Evolutionary conservation across 2,888 invertebrate genomes (phyloP).

Genomic region (Pristionchus mayeri): DNA sequence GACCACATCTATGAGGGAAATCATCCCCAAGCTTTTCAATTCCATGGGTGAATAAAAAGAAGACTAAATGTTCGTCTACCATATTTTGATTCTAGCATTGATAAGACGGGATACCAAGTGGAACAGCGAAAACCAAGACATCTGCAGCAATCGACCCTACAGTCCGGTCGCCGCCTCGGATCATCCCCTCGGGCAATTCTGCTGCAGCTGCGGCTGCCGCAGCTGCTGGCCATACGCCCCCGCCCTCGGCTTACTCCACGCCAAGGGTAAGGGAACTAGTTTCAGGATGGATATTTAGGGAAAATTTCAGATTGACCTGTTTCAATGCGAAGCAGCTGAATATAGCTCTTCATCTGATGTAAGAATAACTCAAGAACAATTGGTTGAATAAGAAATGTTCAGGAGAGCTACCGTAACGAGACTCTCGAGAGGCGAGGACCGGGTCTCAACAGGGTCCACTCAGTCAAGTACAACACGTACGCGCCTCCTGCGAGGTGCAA

Average conservation of each 20-base stretch:
- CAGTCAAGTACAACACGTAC: constrained; percentile 29
- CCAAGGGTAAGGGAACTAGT: constrained; percentile 37
- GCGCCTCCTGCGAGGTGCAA: constrained; percentile 40
- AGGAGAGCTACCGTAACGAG: constrained; percentile 48
- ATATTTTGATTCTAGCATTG: too few relatives aligned
- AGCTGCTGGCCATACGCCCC: background rate
- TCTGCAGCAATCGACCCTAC: constrained; percentile 45
- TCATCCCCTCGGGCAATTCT: constrained; percentile 31
- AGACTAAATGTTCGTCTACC: too few relatives aligned
- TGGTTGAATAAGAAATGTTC: background rate
- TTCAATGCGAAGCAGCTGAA: too few relatives aligned
- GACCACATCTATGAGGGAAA: too few relatives aligned
- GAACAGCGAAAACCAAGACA: too few relatives aligned
- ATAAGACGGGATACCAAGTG: too few relatives aligned
- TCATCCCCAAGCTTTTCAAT: too few relatives aligned
- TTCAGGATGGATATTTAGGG: too few relatives aligned
- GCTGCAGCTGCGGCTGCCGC: background rate
- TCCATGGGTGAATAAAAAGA: too few relatives aligned
- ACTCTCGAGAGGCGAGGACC: constrained; percentile 13
- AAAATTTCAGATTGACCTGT: too few relatives aligned
- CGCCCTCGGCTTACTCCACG: constrained; percentile 22
- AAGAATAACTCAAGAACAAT: too few relatives aligned
- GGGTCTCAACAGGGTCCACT: constrained; percentile 11
- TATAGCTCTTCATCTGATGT: too few relatives aligned
- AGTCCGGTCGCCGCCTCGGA: constrained; percentile 21